Evolutionary conservation across 2,797 vertebrate species (phyloP).

Genomic region (Heteromormyrus szaboi): DNA sequence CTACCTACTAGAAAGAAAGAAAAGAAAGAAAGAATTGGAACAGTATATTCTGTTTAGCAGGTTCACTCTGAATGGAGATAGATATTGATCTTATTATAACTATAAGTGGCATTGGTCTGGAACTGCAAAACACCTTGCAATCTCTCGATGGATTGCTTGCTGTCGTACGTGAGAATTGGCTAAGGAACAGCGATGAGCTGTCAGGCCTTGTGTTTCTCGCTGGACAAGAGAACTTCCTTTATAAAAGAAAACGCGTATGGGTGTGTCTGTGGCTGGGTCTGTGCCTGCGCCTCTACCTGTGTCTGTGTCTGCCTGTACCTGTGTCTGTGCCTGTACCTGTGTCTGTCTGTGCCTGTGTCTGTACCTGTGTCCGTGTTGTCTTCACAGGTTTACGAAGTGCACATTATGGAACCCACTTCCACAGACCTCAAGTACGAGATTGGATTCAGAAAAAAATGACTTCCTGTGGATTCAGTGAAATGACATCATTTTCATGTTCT

Average conservation of each 20-base stretch:
- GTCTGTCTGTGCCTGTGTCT: neutral
- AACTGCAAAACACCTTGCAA: conserved; percentile 26
- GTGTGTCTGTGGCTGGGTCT: neutral
- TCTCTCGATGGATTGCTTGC: conserved; percentile 33
- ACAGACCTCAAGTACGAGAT: neutral
- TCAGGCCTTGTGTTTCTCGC: conserved; percentile 33
- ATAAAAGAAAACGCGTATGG: conserved; percentile 23
- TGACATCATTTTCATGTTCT: neutral
- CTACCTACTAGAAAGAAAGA: neutral
- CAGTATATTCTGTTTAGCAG: conserved; percentile 7
- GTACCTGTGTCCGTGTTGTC: neutral
- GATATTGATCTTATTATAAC: conserved; percentile 7
- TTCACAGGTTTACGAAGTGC: neutral
- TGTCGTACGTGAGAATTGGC: conserved; percentile 32
- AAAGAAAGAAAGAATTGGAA: neutral
- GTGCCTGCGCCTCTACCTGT: neutral
- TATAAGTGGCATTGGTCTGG: neutral
- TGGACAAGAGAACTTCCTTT: conserved; percentile 32
- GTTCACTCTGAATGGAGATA: conserved; percentile 1
- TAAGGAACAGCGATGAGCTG: conserved; percentile 34
- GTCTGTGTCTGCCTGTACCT: neutral
- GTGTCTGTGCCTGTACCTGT: neutral
- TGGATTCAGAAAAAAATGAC: neutral
- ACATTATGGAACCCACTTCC: neutral
- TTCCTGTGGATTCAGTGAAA: neutral